phyloP scores from a whole-genome alignment of 2,888 invertebrate species.

The Macrostomum cliftonense region DNA sequence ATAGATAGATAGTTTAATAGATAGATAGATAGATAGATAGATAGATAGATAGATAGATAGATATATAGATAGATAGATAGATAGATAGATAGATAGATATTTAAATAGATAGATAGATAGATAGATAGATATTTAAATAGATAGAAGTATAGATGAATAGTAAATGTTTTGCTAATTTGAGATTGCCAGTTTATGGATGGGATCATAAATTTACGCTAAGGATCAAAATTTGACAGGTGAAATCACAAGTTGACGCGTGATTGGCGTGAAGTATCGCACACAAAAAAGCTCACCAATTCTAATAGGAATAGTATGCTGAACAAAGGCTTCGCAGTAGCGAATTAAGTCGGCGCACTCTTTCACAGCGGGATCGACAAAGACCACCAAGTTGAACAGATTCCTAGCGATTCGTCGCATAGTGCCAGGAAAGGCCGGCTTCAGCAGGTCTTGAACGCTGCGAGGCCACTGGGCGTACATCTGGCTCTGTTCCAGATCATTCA shows the following conservation, averaged over 20 bases:
- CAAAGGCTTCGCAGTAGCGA: slow-evolving; percentile 69
- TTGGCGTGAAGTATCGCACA: background rate
- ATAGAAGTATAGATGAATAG: too few relatives aligned
- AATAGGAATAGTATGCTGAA: slow-evolving; percentile 66
- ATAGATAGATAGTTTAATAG: too few relatives aligned
- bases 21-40: too few relatives aligned
- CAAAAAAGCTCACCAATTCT: slow-evolving; percentile 26
- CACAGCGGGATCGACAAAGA: slow-evolving; percentile 65
- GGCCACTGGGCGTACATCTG: slow-evolving; percentile 72
- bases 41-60: too few relatives aligned
- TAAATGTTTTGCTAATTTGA: too few relatives aligned
- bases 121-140: too few relatives aligned
- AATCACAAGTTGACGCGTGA: background rate
- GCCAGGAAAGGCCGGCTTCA: slow-evolving; percentile 89
- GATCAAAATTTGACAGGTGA: slow-evolving; percentile 7
- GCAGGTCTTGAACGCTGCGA: slow-evolving; percentile 61
- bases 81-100: too few relatives aligned
- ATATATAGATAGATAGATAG: too few relatives aligned
- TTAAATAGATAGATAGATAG: too few relatives aligned
- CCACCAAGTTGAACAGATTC: slow-evolving; percentile 45
- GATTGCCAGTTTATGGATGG: too few relatives aligned
- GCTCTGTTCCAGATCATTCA: slow-evolving; percentile 84
- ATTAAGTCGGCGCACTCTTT: slow-evolving; percentile 51
- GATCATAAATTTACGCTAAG: slow-evolving; percentile 4
- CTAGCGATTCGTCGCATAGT: slow-evolving; percentile 56